These are phyloP conservation scores for Heteractis magnifica DNA, from an alignment of 92 coral and sea anemone genomes.

Conservation along the genomic window DNA sequence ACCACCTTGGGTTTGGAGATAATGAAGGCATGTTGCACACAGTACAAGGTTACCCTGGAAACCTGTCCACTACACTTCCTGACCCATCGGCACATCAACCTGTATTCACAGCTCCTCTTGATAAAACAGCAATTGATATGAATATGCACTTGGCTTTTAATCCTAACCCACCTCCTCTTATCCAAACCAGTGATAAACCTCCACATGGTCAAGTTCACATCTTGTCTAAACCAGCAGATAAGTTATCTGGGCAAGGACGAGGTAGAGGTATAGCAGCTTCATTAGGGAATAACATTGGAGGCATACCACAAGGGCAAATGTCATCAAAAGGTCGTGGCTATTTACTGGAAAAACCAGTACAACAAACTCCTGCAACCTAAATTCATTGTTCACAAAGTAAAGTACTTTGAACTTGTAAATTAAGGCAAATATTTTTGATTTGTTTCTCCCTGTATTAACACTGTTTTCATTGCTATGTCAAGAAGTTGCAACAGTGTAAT, in stretches of 20 bases:
- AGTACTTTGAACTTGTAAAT: neutral
- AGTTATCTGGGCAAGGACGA: slow-evolving; percentile 68
- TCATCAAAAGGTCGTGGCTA: slow-evolving; percentile 72
- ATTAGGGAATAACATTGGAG: slow-evolving; percentile 32
- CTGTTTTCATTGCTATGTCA: neutral
- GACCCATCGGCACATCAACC: slow-evolving; percentile 14
- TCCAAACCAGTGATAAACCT: slow-evolving; percentile 23
- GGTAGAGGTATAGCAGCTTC: slow-evolving; percentile 70
- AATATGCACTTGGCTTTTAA: slow-evolving; percentile 25
- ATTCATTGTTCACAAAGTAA: neutral
- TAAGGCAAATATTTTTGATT: slow-evolving; percentile 4
- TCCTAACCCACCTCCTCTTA: slow-evolving; percentile 9
- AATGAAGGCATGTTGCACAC: slow-evolving; percentile 61
- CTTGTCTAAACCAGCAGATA: slow-evolving; percentile 70
- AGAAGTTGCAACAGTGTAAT: too few relatives aligned
- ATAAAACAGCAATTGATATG: slow-evolving; percentile 39
- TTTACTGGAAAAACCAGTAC: slow-evolving; percentile 86
- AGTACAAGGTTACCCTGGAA: slow-evolving; percentile 74
- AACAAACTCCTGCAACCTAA: slow-evolving; percentile 39
- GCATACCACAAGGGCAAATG: slow-evolving; percentile 7
- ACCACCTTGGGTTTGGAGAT: slow-evolving; percentile 39
- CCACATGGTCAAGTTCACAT: slow-evolving; percentile 44
- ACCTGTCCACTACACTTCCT: slow-evolving; percentile 27
- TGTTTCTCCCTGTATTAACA: neutral
- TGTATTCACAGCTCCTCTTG: slow-evolving; percentile 27